A percentile compares a stretch with the other conserved stretches of the same genome.
phyloP scores from a whole-genome alignment of 2,113 vertebrate genomes.

The Stegastes partitus region DNA sequence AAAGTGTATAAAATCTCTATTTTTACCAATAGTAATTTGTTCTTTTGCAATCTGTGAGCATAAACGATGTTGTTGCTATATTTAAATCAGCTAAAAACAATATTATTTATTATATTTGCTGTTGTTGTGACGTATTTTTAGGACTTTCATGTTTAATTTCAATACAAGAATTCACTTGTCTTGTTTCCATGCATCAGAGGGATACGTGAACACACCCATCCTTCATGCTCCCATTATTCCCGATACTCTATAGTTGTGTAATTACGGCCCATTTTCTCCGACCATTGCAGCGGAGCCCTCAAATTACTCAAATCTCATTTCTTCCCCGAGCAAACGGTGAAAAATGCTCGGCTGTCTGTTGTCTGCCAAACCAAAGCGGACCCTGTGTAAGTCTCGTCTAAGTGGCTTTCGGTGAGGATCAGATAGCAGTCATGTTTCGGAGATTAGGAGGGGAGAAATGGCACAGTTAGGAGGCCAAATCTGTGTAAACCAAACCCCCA shows the following conservation, averaged over 20 bases:
- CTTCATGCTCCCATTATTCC: constrained; percentile 32
- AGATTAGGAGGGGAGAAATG: constrained; percentile 64
- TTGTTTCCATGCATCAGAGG: neutral
- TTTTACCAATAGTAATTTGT: no score
- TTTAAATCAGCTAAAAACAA: no score
- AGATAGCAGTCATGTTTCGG: constrained; percentile 71
- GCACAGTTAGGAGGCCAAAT: constrained; percentile 50
- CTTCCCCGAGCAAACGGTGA: constrained; percentile 15
- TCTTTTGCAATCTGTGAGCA: no score
- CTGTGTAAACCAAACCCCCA: constrained; percentile 65
- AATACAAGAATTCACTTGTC: neutral
- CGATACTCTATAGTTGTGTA: constrained; percentile 28
- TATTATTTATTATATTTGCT: no score
- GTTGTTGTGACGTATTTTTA: no score
- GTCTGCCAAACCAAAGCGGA: constrained; percentile 43
- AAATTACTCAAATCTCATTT: constrained; percentile 37
- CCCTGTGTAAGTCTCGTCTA: constrained; percentile 42
- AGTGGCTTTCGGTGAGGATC: constrained; percentile 73
- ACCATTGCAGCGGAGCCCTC: constrained; percentile 23
- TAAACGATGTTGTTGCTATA: no score
- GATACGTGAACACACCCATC: constrained; percentile 17
- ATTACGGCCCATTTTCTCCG: constrained; percentile 56
- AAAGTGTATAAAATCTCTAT: no score
- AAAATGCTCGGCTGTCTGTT: constrained; percentile 17
- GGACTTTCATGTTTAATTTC: no score